A percentile compares a stretch with the other conserved stretches of the same genome.
phyloP scores from a whole-genome alignment of 2,888 invertebrate species.

The Periphyllus acericola region DNA sequence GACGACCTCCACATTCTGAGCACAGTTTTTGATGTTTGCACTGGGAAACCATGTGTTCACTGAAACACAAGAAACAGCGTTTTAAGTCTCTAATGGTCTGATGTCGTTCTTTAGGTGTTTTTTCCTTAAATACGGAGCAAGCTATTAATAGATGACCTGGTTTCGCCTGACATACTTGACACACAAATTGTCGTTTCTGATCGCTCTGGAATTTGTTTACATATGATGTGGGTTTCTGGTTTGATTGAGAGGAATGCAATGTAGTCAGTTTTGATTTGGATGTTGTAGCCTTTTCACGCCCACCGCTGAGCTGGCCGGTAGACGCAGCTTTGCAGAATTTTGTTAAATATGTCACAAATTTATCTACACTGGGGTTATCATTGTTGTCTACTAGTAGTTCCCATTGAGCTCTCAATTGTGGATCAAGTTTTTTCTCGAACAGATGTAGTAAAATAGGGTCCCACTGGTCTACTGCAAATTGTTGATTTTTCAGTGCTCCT shows the following conservation, averaged over 20 bases:
- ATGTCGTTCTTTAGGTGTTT: neutral
- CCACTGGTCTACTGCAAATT: neutral
- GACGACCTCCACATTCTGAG: constrained; percentile 36
- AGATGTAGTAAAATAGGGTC: constrained; percentile 16
- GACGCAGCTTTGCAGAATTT: neutral
- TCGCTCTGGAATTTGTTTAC: too few relatives aligned
- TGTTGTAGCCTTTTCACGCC: neutral
- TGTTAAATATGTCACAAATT: neutral
- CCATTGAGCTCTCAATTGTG: neutral
- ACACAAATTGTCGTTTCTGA: too few relatives aligned
- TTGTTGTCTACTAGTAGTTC: neutral
- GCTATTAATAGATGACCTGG: neutral
- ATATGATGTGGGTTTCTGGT: neutral
- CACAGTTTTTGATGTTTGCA: neutral
- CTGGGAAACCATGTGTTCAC: neutral
- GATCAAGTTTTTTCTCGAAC: constrained; percentile 3
- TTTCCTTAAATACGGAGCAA: neutral
- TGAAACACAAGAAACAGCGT: constrained; percentile 5
- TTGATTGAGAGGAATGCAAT: neutral
- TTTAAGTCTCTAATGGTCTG: neutral
- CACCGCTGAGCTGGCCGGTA: too few relatives aligned
- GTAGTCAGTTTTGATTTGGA: neutral
- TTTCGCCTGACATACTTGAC: neutral
- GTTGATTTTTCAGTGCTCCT: neutral
- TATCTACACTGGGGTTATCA: neutral